phyloP scores from a whole-genome alignment of 2,888 invertebrate genomes.

The Mythimna loreyi region DNA sequence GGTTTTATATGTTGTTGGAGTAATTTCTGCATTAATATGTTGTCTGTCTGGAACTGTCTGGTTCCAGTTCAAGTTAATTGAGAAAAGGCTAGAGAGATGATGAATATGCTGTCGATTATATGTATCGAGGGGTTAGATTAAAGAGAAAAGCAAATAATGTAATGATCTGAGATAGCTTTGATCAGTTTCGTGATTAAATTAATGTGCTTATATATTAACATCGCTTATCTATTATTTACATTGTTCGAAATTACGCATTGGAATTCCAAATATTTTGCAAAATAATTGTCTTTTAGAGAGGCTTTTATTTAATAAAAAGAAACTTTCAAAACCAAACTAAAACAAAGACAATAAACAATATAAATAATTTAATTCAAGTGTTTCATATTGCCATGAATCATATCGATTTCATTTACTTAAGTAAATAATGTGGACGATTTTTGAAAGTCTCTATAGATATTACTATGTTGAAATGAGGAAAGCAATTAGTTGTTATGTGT shows the following conservation, averaged over 20 bases:
- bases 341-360: not conserved
- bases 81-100: too few relatives aligned
- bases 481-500: constrained; percentile 16
- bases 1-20: not conserved
- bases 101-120: not conserved
- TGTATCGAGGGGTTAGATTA: not conserved
- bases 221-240: not conserved
- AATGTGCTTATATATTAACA: not conserved
- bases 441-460: not conserved
- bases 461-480: constrained; percentile 7
- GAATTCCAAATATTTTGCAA: not conserved
- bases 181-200: constrained; percentile 1
- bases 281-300: not conserved
- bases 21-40: not conserved
- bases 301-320: not conserved
- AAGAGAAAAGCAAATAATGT: not conserved
- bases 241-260: not conserved
- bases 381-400: constrained; percentile 13
- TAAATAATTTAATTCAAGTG: constrained; percentile 10
- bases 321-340: not conserved
- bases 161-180: not conserved
- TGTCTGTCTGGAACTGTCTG: not conserved
- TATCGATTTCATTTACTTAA: not conserved
- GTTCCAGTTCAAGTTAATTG: too few relatives aligned
- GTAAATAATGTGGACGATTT: not conserved